Conservation (phyloP, 2,888 invertebrate genomes). For the Orchesellides sinensis region DNA sequence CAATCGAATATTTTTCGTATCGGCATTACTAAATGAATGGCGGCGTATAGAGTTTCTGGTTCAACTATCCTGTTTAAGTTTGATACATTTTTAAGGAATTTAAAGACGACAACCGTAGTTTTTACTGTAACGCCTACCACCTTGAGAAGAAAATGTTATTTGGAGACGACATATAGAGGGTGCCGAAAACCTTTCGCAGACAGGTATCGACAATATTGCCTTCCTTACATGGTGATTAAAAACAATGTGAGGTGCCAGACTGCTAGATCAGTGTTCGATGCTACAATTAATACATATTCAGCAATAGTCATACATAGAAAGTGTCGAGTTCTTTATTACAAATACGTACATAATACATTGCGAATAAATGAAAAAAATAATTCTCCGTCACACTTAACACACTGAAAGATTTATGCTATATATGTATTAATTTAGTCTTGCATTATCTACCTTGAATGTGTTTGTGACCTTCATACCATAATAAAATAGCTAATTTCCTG, state of each 20-base stretch:
- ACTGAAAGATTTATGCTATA: too few relatives aligned
- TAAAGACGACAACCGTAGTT: not conserved
- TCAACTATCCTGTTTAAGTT: not conserved
- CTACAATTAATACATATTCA: not conserved
- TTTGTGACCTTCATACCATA: not conserved
- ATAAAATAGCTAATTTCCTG: slow-evolving; percentile 28
- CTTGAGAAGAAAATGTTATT: slow-evolving; percentile 3
- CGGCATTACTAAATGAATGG: not conserved
- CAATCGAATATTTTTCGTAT: too few relatives aligned
- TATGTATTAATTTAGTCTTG: not conserved
- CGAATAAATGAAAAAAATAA: too few relatives aligned
- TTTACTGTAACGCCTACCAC: slow-evolving; percentile 5
- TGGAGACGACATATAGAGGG: too few relatives aligned
- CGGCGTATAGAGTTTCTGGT: not conserved
- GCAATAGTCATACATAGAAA: not conserved
- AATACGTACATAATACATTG: too few relatives aligned
- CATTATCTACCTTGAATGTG: not conserved
- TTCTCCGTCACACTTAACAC: too few relatives aligned
- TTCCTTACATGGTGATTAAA: slow-evolving; percentile 12
- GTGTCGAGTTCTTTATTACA: not conserved
- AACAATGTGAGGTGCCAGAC: not conserved
- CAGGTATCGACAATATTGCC: not conserved
- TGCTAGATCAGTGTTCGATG: not conserved
- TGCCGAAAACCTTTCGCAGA: slow-evolving; percentile 2
- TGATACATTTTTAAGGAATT: not conserved